A percentile compares a stretch with the other conserved stretches of the same genome.
Evolutionary conservation across 2,888 invertebrate genomes (phyloP).

Genomic region (Hyles lineata): DNA sequence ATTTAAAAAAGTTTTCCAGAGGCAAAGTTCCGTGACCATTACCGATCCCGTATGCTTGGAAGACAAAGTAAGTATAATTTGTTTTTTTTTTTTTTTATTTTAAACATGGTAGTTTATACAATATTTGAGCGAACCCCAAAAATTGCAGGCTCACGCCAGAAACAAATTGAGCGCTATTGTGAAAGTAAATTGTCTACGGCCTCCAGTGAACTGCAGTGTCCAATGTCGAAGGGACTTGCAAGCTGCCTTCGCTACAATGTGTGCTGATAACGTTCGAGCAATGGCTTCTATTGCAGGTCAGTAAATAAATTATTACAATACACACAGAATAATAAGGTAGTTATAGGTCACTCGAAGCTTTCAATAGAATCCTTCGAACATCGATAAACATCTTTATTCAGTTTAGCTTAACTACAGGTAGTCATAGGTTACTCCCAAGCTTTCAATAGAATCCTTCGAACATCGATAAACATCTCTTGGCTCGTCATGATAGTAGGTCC

Average conservation of each 20-base stretch:
- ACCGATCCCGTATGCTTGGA: slow-evolving; percentile 56
- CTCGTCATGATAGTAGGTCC: too few relatives aligned
- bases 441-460: too few relatives aligned
- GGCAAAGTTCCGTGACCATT: slow-evolving; percentile 46
- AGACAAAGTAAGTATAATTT: slow-evolving; percentile 46
- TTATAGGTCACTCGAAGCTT: too few relatives aligned
- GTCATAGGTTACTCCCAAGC: too few relatives aligned
- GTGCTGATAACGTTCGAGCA: slow-evolving; percentile 46
- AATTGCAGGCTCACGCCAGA: slow-evolving; percentile 38
- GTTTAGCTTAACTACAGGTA: too few relatives aligned
- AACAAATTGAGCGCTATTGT: slow-evolving; percentile 40
- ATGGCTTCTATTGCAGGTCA: slow-evolving; percentile 49
- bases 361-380: too few relatives aligned
- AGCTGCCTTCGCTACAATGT: slow-evolving; percentile 50
- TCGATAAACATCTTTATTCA: too few relatives aligned
- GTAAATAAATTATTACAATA: not conserved
- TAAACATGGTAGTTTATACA: not conserved
- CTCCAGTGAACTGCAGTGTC: slow-evolving; percentile 46
- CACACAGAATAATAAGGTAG: not conserved
- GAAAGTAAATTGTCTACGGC: slow-evolving; percentile 36
- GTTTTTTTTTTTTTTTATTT: not conserved
- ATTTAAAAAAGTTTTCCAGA: slow-evolving; percentile 39
- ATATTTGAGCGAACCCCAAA: not conserved
- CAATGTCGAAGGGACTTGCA: slow-evolving; percentile 55
- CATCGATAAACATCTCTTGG: too few relatives aligned